A percentile compares a stretch with the other conserved stretches of the same genome.
These are phyloP conservation scores for Mola mola DNA, from an alignment of 2,113 vertebrate genomes.

Conservation along the genomic window DNA sequence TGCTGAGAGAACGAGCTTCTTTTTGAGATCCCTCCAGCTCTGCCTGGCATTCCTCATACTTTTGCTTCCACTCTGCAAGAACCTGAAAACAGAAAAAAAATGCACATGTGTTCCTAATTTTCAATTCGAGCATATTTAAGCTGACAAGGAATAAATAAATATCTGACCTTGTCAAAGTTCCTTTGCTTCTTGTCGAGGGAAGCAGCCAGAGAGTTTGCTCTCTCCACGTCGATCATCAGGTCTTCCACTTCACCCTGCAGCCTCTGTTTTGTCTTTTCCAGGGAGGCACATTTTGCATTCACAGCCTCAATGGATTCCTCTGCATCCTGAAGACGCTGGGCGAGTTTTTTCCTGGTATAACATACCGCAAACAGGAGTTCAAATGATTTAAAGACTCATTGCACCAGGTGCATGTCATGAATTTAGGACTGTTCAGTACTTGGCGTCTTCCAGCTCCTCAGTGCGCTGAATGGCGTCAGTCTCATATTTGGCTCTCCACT, in stretches of 20 bases:
- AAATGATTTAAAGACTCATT: background rate
- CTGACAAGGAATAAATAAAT: background rate
- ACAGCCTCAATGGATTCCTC: slow-evolving; percentile 77
- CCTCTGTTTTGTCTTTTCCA: slow-evolving; percentile 80
- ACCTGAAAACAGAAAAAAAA: slow-evolving; percentile 65
- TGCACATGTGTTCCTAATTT: background rate
- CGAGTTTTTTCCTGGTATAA: slow-evolving; percentile 75
- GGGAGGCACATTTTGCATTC: slow-evolving; percentile 78
- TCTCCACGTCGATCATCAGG: slow-evolving; percentile 79
- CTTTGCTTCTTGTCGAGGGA: slow-evolving; percentile 80
- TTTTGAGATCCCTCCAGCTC: slow-evolving; percentile 84
- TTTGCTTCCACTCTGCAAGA: slow-evolving; percentile 88
- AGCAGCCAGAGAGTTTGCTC: slow-evolving; percentile 78
- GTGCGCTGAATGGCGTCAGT: slow-evolving; percentile 81
- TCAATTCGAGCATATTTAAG: background rate
- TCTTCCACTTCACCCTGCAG: slow-evolving; percentile 76
- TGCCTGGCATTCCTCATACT: slow-evolving; percentile 83
- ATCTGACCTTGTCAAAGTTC: slow-evolving; percentile 79
- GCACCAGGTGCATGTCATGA: background rate
- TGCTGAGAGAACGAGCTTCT: slow-evolving; percentile 85
- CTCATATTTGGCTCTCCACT: slow-evolving; percentile 82
- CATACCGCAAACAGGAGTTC: background rate
- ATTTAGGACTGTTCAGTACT: slow-evolving; percentile 54
- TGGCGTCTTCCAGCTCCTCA: slow-evolving; percentile 83
- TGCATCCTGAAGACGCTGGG: slow-evolving; percentile 79